A percentile compares a stretch with the other conserved stretches of the same genome.
phyloP scores from a whole-genome alignment of 2,888 invertebrate genomes.

The Ennomos fuscantarius region DNA sequence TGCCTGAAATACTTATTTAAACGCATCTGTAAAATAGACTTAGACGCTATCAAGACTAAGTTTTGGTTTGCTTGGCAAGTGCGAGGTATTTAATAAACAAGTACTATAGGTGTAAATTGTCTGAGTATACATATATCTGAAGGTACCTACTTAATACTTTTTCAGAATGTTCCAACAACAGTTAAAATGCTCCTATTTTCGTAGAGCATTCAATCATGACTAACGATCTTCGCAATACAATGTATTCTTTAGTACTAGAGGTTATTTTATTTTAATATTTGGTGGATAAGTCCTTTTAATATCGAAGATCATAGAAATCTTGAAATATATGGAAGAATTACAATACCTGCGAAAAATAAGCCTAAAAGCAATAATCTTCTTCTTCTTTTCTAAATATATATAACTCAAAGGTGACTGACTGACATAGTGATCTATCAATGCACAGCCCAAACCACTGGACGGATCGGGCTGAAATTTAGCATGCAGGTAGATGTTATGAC shows the following conservation, averaged over 20 bases:
- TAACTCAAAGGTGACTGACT: too few relatives aligned
- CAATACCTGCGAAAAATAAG: too few relatives aligned
- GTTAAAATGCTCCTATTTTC: conserved; percentile 7
- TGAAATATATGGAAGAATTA: too few relatives aligned
- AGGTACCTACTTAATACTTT: conserved; percentile 12
- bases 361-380: too few relatives aligned
- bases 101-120: neutral
- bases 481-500: too few relatives aligned
- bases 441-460: too few relatives aligned
- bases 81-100: neutral
- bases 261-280: too few relatives aligned
- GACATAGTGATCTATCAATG: too few relatives aligned
- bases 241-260: neutral
- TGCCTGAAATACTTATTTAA: conserved; percentile 2
- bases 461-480: too few relatives aligned
- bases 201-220: conserved; percentile 14
- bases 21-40: neutral
- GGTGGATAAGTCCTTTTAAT: too few relatives aligned
- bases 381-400: too few relatives aligned
- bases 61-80: conserved; percentile 2
- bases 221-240: conserved; percentile 3
- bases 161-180: conserved; percentile 16
- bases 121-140: conserved; percentile 9
- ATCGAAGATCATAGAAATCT: too few relatives aligned
- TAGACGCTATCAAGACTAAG: neutral